Base-by-base conservation (phyloP, 2,888 invertebrate genomes). In the Diloba caeruleocephala region DNA sequence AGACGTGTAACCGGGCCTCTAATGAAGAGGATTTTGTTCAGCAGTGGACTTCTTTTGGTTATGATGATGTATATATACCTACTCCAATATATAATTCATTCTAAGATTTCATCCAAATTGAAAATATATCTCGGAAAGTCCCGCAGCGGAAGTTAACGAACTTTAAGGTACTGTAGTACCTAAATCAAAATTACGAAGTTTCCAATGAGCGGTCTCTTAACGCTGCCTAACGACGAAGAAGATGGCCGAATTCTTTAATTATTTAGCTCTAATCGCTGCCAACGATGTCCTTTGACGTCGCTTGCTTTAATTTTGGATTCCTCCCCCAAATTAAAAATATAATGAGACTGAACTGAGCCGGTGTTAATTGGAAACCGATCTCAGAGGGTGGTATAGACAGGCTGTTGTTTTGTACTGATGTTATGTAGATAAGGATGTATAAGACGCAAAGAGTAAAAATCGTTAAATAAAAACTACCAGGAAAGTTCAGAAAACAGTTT, bases 321-420 rank as follows among this genome's bases (percentile, higher is more conserved):
- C 89, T 78, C 91, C 92, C 89, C 92, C 90, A 92, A 93, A 93
- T 93, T 93, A 93, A 93, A 93, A 93, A 92, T 93, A 93, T 93
- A 93, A 93, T 92, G 93, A 93, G 93, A 89, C 84, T 79, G 84
- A 84, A 87, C 88, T 84, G 87, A 87, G 87, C 79, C 84, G 79
- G 83, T 87, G 90, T 92, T 93, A 92, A 93, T 93, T 93, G 93
- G 92, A 91, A 92, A 92, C 91, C 90, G 92, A 93, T 93, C 92
- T 89, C 84, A 76, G 78, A 80, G 79, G 75, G 74, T 79, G 77
- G 74, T 69, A 79, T 75, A 85, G 78, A 74, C 72, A 74, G 72
- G 61, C 79, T 73, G 67, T 56, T 63, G 59, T 51, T 60, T 48
- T 56, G 49, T 34, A 51, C 8, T n/a, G 28, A 31, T 31, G 21